Conservation (phyloP, 1,140 invertebrate genomes). For the Ptiloglossa arizonensis region DNA sequence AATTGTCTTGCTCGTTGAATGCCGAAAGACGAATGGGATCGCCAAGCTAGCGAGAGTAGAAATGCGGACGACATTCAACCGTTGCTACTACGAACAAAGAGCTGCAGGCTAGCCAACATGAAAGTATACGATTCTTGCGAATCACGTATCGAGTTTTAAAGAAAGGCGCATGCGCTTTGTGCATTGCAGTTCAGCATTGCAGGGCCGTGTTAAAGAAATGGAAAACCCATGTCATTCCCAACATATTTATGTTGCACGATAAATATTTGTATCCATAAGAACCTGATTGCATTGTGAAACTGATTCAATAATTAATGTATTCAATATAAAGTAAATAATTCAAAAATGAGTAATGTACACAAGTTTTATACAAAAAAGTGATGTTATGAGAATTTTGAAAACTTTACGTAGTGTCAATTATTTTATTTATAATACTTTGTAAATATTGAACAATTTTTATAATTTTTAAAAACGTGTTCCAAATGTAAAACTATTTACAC, state of each 20-base stretch:
- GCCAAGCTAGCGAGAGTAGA: not conserved
- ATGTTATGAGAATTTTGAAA: too few species aligned
- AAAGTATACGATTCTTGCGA: not conserved
- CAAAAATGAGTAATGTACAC: too few species aligned
- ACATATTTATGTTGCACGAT: not conserved
- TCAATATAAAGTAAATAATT: too few species aligned
- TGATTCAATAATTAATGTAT: too few species aligned
- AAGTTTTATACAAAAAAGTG: too few species aligned
- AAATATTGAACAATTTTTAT: not conserved
- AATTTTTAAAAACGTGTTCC: not conserved
- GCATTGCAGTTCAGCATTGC: not conserved
- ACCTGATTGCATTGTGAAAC: not conserved
- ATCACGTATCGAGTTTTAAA: slow-evolving; percentile 34
- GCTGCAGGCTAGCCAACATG: slow-evolving; percentile 10
- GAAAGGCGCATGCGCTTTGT: slow-evolving; percentile 3
- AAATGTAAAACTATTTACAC: not conserved
- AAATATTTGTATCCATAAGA: not conserved
- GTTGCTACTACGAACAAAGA: slow-evolving; percentile 34
- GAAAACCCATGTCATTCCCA: not conserved
- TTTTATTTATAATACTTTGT: too few species aligned
- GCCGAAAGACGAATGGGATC: slow-evolving; percentile 7
- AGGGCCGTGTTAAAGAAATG: not conserved
- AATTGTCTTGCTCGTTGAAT: not conserved
- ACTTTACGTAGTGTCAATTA: too few species aligned
- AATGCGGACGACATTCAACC: slow-evolving; percentile 7